Percentiles rank a stretch among this genome's conserved stretches.
These are phyloP conservation scores for Archaeoteleia sp. DNA, from an alignment of 2,888 invertebrate genomes.

Conservation along the genomic window DNA sequence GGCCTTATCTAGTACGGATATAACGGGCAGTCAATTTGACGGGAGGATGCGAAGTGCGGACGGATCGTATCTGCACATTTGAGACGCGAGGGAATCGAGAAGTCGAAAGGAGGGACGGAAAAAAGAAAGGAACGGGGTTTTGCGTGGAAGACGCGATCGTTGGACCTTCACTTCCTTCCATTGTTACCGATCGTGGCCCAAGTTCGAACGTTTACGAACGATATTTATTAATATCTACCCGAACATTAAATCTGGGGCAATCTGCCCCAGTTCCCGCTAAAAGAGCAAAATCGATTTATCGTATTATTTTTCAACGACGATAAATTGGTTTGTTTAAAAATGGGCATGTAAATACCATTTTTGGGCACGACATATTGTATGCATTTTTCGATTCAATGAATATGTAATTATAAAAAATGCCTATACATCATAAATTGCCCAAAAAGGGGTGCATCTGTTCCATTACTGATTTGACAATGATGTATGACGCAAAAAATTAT, in stretches of 20 bases:
- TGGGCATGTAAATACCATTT: too few species aligned
- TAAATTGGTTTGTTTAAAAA: too few species aligned
- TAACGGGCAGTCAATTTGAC: conserved; percentile 60
- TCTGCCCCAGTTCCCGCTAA: conserved; percentile 17
- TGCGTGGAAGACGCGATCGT: conserved; percentile 66
- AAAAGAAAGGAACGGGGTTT: conserved; percentile 62
- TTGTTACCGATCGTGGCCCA: conserved; percentile 62
- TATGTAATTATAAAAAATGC: too few species aligned
- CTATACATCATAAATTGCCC: too few species aligned
- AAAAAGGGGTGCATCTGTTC: too few species aligned
- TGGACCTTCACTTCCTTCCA: conserved; percentile 74
- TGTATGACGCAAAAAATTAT: too few species aligned
- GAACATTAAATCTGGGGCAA: conserved; percentile 30
- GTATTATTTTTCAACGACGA: too few species aligned
- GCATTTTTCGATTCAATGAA: too few species aligned
- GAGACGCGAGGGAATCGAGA: conserved; percentile 43
- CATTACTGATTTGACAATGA: too few species aligned
- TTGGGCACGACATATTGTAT: too few species aligned
- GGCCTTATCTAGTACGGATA: conserved; percentile 61
- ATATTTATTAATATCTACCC: conserved; percentile 52
- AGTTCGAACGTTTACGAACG: conserved; percentile 51
- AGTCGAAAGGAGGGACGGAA: conserved; percentile 56
- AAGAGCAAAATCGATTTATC: too few species aligned
- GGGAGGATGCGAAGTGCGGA: conserved; percentile 59
- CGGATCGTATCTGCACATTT: conserved; percentile 48